Evolutionary conservation across 2,888 invertebrate species (phyloP).

Genomic region (Drosophila pseudotalamancana): DNA sequence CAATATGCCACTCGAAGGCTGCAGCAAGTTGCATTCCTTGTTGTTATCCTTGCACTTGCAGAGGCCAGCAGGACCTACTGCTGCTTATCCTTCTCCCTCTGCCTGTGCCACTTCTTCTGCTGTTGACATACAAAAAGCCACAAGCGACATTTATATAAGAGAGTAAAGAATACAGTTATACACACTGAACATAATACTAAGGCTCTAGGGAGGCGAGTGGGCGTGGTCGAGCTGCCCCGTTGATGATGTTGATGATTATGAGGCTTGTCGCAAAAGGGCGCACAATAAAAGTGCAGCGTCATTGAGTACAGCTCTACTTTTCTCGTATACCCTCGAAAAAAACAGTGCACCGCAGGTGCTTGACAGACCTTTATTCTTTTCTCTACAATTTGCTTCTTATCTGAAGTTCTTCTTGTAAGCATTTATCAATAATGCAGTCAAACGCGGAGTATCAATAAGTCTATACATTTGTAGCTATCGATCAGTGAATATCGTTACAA

Average conservation of each 20-base stretch:
- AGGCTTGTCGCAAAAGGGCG: slow-evolving; percentile 50
- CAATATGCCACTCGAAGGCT: slow-evolving; percentile 19
- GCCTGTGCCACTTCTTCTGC: too few species aligned
- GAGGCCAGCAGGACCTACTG: background rate
- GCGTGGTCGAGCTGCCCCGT: slow-evolving; percentile 10
- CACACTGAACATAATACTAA: slow-evolving; percentile 26
- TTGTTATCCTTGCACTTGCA: slow-evolving; percentile 54
- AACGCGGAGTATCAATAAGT: too few species aligned
- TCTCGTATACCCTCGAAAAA: slow-evolving; percentile 1
- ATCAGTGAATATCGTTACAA: too few species aligned
- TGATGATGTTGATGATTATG: slow-evolving; percentile 40
- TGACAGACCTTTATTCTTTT: background rate
- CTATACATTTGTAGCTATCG: too few species aligned
- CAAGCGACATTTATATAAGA: slow-evolving; percentile 40
- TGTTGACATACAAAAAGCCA: slow-evolving; percentile 50
- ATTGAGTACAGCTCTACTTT: slow-evolving; percentile 28
- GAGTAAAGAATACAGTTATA: slow-evolving; percentile 40
- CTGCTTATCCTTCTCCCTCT: too few species aligned
- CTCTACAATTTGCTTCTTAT: too few species aligned
- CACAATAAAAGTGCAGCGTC: slow-evolving; percentile 49
- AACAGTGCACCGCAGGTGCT: background rate
- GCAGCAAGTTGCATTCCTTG: slow-evolving; percentile 31
- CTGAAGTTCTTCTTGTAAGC: too few species aligned
- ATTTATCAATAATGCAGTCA: too few species aligned
- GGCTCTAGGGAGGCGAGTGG: background rate